phyloP scores from a whole-genome alignment of 30 jellyfish, hydroid and myxozoan genomes.

The Pelagia noctiluca region DNA sequence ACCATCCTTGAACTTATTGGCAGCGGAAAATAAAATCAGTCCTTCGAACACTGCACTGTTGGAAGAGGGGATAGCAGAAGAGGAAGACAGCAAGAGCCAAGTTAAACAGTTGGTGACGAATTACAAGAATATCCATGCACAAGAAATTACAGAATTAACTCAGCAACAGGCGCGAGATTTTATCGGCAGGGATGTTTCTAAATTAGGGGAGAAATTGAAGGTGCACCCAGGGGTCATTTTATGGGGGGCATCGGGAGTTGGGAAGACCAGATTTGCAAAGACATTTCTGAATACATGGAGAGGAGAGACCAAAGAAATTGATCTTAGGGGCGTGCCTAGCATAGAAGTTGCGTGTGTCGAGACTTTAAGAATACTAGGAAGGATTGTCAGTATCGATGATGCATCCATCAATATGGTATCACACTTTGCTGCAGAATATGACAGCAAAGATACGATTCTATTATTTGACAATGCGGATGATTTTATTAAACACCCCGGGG shows the following conservation, averaged over 20 bases:
- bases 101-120: neutral
- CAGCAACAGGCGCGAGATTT: constrained; percentile 37
- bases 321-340: constrained; percentile 29
- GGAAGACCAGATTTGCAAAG: constrained; percentile 53
- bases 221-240: constrained; percentile 10
- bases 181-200: constrained; percentile 32
- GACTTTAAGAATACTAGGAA: constrained; percentile 19
- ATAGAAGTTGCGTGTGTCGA: constrained; percentile 40
- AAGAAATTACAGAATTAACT: constrained; percentile 23
- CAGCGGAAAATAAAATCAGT: constrained; percentile 15
- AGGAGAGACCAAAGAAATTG: constrained; percentile 13
- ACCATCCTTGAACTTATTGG: neutral
- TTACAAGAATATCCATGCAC: neutral
- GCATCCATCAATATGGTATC: constrained; percentile 29
- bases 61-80: constrained; percentile 23
- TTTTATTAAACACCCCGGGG: constrained; percentile 39
- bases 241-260: constrained; percentile 71
- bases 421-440: neutral
- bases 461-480: constrained; percentile 69
- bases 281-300: constrained; percentile 5
- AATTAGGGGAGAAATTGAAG: constrained; percentile 35
- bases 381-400: constrained; percentile 45
- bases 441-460: neutral
- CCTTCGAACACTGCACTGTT: neutral
- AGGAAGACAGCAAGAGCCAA: neutral